Evolutionary conservation across 2,797 vertebrate genomes (phyloP), one percentile per base, ranked within the genome.

Genomic region (Gila robusta): DNA sequence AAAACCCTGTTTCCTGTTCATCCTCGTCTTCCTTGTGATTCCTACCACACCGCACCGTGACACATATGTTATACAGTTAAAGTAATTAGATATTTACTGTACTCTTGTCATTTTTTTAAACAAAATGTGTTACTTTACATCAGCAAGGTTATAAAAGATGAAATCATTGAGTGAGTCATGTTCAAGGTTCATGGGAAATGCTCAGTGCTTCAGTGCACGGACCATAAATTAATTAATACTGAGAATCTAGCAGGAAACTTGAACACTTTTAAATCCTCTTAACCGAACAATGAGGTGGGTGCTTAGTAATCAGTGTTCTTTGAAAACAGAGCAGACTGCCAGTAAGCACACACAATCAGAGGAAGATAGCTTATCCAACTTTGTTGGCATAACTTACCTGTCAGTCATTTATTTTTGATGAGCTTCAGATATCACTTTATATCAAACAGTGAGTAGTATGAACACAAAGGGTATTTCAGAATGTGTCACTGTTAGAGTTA

Each of bases 271-370:
- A 72, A 89, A 72, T 54, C 69, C 67, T 59, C 70, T 84, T 54
- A 32, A 56, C 67, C 35, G 52, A 90, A 89, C 86, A 90, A 87
- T 90, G 82, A 89, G 37, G 9, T 47, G 37, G 28, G 23, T 5
- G 12, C 82, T 85, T 77, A 73, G 47, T 84, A 89, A 90, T 87
- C 84, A 83, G 79, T 32, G 62, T 66, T 79, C 82, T 87, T 86
- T 79, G 77, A 86, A 86, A 78, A 84, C 83, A 79, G 39, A 76
- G 26, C 35, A n/a, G 81, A 26, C 70, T 89, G 87, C 88, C 88
- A 82, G 83, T 82, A 86, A 73, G 26, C 17, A 44, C 7, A 54
- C 71, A 90, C 89, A 89, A 89, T 88, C 64, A 76, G 87, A 91
- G 90, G 88, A 85, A 88, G 86, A 89, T 85, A 37, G 11, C 64